Base-by-base conservation (phyloP, 2,113 vertebrate genomes). In the Scomber colias region DNA sequence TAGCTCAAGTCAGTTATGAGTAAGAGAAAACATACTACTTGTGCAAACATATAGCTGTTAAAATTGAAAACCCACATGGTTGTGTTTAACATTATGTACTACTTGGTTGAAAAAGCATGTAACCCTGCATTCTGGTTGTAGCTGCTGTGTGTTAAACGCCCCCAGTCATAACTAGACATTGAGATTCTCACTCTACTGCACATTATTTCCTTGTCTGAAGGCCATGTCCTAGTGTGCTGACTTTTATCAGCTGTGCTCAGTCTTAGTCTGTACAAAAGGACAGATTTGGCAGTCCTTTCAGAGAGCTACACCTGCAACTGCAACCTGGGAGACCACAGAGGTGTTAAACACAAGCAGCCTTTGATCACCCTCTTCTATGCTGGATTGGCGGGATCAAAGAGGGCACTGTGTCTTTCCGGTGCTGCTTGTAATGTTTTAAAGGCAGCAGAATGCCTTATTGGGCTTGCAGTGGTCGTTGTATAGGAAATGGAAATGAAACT, bases 351-450 rank as follows among this genome's bases (percentile, higher is more conserved):
- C 31, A 53, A 78, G 50, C 66, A 27, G 70, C 66, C 75, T 90
- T 90, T 91, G 87, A 92, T 92, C 71, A 17, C 68, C 11, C 66
- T 77, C 55, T 50, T 72, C 76, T 54, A 59, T 15, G 49, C 55
- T 64, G 27, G 67, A 79, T 68, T 70, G 71, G 35, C 51, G n/a
- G 60, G 78, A 89, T 90, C 75, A 92, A 83, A 90, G 85, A 67
- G 31, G 61, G 45, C 12, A 15, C 17, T 62, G 40, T 69, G 21
- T 66, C 21, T 83, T 77, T 69, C 53, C 50, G 19, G 11, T 17
- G 8, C 27, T 15, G 55, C 35, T 40, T 9, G 35, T 40, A 51
- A 63, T 21, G 48, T 87, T 77, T 76, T 59, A 74, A 75, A 78
- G 27, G 30, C 16, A 72, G 54, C 44, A 10, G 40, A 15, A 1